A percentile compares a stretch with the other conserved stretches of the same genome.
These are phyloP conservation scores for Penaeus japonicus DNA, from an alignment of 1,140 invertebrate genomes.

Conservation along the genomic window DNA sequence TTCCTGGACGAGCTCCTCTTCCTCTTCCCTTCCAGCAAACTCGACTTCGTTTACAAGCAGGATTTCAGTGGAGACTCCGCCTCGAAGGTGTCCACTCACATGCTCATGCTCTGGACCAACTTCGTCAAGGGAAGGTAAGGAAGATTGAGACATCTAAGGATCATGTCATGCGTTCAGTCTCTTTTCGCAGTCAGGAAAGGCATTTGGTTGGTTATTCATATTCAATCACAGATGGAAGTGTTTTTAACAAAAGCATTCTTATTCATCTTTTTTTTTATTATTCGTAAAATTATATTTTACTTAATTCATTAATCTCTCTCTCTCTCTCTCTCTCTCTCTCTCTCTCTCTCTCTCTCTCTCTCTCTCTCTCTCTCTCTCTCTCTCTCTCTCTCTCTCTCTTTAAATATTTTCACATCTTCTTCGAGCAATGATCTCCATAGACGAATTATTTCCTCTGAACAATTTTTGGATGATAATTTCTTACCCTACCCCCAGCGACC, in stretches of 20 bases:
- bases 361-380: conserved; percentile 31
- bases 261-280: background rate
- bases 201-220: too few relatives aligned
- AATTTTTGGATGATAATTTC: too few relatives aligned
- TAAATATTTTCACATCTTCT: too few relatives aligned
- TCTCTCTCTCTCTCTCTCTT: too few relatives aligned
- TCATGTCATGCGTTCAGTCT: too few relatives aligned
- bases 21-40: conserved; percentile 71
- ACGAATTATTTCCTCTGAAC: too few relatives aligned
- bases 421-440: too few relatives aligned
- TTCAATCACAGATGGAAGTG: too few relatives aligned
- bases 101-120: conserved; percentile 57
- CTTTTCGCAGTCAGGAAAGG: too few relatives aligned
- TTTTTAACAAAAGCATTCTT: too few relatives aligned
- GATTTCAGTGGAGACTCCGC: conserved; percentile 36
- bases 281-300: background rate
- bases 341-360: conserved; percentile 29
- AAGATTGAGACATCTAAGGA: too few relatives aligned
- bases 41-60: conserved; percentile 42
- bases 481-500: conserved; percentile 37
- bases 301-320: background rate
- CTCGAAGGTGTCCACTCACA: conserved; percentile 45
- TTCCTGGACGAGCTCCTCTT: conserved; percentile 80
- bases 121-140: conserved; percentile 56
- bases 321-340: background rate